These are phyloP conservation scores for Limnephilus rhombicus DNA, from an alignment of 2,888 invertebrate species.

Conservation along the genomic window DNA sequence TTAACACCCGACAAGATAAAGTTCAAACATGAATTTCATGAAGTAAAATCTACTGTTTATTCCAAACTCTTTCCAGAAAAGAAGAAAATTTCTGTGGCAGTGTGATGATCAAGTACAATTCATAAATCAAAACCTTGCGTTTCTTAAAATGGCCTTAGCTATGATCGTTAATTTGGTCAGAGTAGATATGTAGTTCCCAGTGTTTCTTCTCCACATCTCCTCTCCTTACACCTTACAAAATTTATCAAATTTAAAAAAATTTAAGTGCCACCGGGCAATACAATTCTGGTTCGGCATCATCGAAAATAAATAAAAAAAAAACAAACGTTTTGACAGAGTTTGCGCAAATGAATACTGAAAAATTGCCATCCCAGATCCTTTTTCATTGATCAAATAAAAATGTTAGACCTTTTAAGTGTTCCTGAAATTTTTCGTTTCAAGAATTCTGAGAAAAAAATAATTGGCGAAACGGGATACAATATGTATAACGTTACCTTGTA, in stretches of 20 bases:
- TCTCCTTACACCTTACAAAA: neutral
- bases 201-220: neutral
- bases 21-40: too few relatives aligned
- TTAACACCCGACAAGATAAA: too few relatives aligned
- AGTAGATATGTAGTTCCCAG: neutral
- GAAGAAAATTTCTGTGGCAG: too few relatives aligned
- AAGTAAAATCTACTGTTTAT: too few relatives aligned
- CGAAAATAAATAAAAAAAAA: neutral
- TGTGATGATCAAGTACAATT: too few relatives aligned
- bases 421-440: neutral
- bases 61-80: too few relatives aligned
- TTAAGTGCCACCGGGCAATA: neutral
- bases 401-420: neutral
- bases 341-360: neutral
- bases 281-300: neutral
- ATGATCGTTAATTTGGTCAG: neutral
- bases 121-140: too few relatives aligned
- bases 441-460: neutral
- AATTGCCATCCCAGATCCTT: neutral
- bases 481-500: neutral
- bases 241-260: neutral
- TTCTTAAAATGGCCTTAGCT: too few relatives aligned
- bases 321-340: neutral
- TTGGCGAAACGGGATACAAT: neutral
- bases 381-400: neutral